Evolutionary conservation across 2,888 invertebrate genomes (phyloP).

Genomic region (Polymixis lichenea): DNA sequence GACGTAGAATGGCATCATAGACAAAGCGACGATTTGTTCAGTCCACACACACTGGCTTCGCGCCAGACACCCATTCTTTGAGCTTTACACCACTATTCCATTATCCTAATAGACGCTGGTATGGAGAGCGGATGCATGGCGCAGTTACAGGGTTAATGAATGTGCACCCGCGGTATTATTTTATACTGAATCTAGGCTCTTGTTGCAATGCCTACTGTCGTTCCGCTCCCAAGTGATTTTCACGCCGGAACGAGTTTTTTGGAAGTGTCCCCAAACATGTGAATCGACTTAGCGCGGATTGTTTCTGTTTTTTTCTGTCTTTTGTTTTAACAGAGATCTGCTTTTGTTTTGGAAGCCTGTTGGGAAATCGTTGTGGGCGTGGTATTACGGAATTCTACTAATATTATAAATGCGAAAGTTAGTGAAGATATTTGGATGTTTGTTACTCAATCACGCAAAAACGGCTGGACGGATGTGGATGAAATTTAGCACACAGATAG

Average conservation of each 20-base stretch:
- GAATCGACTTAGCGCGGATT: constrained; percentile 53
- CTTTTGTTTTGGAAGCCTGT: constrained; percentile 41
- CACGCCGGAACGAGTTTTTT: constrained; percentile 56
- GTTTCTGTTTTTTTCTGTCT: constrained; percentile 29
- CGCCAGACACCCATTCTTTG: constrained; percentile 82
- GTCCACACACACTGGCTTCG: constrained; percentile 75
- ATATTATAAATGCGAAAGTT: too few species aligned
- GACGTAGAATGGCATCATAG: constrained; percentile 69
- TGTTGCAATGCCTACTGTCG: constrained; percentile 62
- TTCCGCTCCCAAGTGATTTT: constrained; percentile 60
- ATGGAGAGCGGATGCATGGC: constrained; percentile 72
- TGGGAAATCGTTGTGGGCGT: constrained; percentile 9
- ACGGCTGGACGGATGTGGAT: too few species aligned
- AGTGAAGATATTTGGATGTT: too few species aligned
- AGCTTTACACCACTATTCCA: constrained; percentile 83
- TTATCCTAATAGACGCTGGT: constrained; percentile 81
- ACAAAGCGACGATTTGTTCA: constrained; percentile 73
- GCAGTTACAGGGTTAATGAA: constrained; percentile 80
- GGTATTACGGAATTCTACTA: constrained; percentile 20
- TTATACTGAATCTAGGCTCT: constrained; percentile 64
- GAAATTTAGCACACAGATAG: too few species aligned
- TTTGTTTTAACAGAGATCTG: constrained; percentile 41
- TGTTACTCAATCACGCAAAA: too few species aligned
- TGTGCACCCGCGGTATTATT: constrained; percentile 72
- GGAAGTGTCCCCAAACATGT: constrained; percentile 61